These are phyloP conservation scores for Chionomys nivalis DNA, from an alignment of 2,113 vertebrate species.

Conservation along the genomic window DNA sequence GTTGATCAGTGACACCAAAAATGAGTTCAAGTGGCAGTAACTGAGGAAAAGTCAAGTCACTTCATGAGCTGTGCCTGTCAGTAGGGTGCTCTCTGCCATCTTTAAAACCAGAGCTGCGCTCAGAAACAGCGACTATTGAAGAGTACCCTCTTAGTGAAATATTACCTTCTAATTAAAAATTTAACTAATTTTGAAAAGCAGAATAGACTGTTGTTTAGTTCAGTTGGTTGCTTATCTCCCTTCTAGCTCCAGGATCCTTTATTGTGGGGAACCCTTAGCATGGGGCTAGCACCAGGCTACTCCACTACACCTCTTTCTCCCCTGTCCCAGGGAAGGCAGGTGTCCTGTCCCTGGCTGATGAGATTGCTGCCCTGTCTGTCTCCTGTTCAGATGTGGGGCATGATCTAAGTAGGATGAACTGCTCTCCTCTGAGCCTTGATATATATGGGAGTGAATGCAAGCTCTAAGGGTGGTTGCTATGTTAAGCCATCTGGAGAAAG, in stretches of 20 bases:
- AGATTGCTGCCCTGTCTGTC: background rate
- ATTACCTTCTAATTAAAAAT: background rate
- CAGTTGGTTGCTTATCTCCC: background rate
- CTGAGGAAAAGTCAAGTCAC: slow-evolving; percentile 9
- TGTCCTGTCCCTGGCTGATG: background rate
- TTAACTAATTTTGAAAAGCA: background rate
- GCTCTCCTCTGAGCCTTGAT: background rate
- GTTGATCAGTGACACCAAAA: background rate
- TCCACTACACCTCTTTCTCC: background rate
- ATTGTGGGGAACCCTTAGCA: background rate
- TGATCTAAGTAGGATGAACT: background rate
- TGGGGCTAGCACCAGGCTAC: background rate
- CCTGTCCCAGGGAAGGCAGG: background rate
- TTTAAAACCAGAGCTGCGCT: background rate
- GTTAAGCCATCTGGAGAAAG: background rate
- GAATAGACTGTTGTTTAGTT: background rate
- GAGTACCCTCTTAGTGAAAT: background rate
- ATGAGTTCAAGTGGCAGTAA: background rate
- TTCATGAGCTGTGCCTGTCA: background rate
- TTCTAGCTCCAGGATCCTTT: background rate
- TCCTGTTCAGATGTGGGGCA: background rate
- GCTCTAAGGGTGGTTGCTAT: background rate
- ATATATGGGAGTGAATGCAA: background rate
- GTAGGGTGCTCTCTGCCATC: background rate
- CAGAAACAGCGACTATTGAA: slow-evolving; percentile 9